Evolutionary conservation across 2,113 vertebrate species (phyloP).

Genomic region (Azemiops feae): DNA sequence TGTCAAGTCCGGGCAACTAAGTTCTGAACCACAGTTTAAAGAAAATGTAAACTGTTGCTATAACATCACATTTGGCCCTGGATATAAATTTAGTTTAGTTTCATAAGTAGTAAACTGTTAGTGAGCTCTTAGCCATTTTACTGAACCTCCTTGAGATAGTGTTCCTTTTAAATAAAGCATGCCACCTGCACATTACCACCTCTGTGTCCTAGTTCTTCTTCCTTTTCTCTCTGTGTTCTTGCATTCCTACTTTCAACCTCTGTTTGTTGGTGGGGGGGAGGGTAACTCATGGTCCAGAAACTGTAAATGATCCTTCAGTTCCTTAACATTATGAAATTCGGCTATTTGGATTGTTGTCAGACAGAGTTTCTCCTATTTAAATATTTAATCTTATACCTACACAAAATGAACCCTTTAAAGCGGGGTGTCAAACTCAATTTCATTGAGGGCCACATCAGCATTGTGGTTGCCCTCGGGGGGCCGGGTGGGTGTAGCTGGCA

Average conservation of each 20-base stretch:
- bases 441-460: too few relatives aligned
- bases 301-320: not conserved
- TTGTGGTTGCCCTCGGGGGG: too few relatives aligned
- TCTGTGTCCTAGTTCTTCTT: constrained; percentile 38
- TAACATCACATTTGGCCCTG: constrained; percentile 68
- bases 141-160: constrained; percentile 89
- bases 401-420: not conserved
- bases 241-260: not conserved
- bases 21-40: constrained; percentile 73
- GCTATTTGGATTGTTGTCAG: not conserved
- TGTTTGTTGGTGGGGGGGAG: not conserved
- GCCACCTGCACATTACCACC: constrained; percentile 87
- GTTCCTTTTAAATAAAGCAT: constrained; percentile 96
- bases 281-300: not conserved
- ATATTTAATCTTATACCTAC: not conserved
- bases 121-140: constrained; percentile 66
- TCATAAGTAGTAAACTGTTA: constrained; percentile 75
- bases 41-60: constrained; percentile 70
- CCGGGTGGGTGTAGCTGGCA: too few relatives aligned
- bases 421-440: too few relatives aligned
- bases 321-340: not conserved
- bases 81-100: constrained; percentile 79
- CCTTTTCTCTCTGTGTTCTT: not conserved
- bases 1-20: constrained; percentile 76
- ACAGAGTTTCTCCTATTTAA: not conserved